phyloP scores from a whole-genome alignment of 2,888 invertebrate species.

The Amphipyra berbera region DNA sequence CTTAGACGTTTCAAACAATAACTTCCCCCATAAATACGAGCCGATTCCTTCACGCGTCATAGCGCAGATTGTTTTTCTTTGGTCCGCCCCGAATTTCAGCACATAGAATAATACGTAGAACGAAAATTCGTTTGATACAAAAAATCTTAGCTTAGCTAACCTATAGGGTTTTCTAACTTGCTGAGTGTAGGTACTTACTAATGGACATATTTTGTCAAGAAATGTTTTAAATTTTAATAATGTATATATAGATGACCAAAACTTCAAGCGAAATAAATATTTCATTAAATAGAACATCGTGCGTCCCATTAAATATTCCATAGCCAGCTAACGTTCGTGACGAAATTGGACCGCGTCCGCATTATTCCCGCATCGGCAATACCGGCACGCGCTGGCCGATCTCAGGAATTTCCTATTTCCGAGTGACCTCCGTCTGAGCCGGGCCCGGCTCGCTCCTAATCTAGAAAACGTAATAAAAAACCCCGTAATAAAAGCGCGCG shows the following conservation, averaged over 20 bases:
- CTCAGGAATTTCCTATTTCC: constrained; percentile 73
- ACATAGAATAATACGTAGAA: background rate
- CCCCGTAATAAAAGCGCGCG: constrained; percentile 84
- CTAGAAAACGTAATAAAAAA: constrained; percentile 86
- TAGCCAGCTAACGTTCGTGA: constrained; percentile 25
- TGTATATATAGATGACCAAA: background rate
- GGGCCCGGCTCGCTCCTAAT: constrained; percentile 73
- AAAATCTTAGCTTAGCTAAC: no score
- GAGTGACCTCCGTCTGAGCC: constrained; percentile 62
- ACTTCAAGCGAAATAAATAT: constrained; percentile 6
- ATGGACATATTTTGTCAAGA: no score
- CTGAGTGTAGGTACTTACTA: no score
- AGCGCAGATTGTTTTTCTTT: constrained; percentile 83
- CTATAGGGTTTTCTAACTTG: no score
- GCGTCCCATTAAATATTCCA: constrained; percentile 27
- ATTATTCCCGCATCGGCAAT: constrained; percentile 53
- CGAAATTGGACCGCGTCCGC: constrained; percentile 49
- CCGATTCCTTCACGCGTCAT: constrained; percentile 89
- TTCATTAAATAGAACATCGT: constrained; percentile 10
- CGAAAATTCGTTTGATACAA: no score
- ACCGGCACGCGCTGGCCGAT: constrained; percentile 57
- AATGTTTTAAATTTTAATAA: no score
- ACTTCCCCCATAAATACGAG: constrained; percentile 87
- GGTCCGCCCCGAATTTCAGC: constrained; percentile 53
- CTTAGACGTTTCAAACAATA: constrained; percentile 90